Evolutionary conservation across 2,888 invertebrate genomes (phyloP), one percentile per base, ranked within the genome.

Genomic region (Ennomos erosarius): DNA sequence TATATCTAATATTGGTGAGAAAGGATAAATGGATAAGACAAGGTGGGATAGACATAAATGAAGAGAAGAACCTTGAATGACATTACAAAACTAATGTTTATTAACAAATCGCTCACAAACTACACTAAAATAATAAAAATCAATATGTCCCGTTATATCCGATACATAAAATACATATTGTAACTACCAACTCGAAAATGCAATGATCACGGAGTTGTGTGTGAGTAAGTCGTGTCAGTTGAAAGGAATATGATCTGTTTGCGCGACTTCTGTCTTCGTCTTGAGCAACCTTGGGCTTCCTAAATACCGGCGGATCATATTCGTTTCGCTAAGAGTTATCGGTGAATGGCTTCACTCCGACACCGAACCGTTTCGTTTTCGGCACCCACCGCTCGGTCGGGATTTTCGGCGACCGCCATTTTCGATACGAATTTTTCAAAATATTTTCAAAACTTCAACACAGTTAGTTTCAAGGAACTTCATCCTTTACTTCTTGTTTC

Each of bases 401-500:
- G 73, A 76, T 73, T 78, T 84, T 87, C 87, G 83, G 86, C 86
- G 76, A 84, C 78, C 84, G 86, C 87, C 86, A 55, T 77, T 85
- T 89, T 87, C 83, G 81, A 87, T 85, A 87, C 63, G 59, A 67
- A 68, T 63, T 80, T 88, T 90, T 90, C 89, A 85, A 88, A 90
- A 92, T 81, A 89, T 90, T 90, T 91, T 90, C 90, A 88, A 90
- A 87, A 92, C 92, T 92, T 92, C 90, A 90, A 91, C 85, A 90
- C 85, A 91, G 88, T 85, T 88, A 90, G 83, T 88, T 90, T 92
- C 91, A 91, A 91, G 90, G 92, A 92, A 93, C 93, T 94, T 95
- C 95, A 95, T 95, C 95, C 95, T 94, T 95, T 94, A 95, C 95
- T 95, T 95, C 95, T 95, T 95, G 95, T 95, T 95, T 95, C 95